Percentiles rank a stretch among this genome's conserved stretches.
These are phyloP conservation scores for Tricholaema leucomelas DNA, from an alignment of 2,113 vertebrate species.

Conservation along the genomic window DNA sequence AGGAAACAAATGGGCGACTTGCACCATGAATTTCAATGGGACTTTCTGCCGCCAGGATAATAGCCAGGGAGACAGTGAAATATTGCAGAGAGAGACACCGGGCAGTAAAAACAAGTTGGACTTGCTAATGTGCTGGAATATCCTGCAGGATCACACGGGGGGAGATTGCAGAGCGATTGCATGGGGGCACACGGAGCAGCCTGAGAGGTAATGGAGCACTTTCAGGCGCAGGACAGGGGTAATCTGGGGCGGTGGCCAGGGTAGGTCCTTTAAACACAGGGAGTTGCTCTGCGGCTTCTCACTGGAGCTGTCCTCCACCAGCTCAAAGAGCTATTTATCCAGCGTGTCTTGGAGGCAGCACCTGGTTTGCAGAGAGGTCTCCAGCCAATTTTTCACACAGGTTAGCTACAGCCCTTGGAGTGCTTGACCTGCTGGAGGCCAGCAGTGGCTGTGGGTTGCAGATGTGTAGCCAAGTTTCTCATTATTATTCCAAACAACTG, in stretches of 20 bases:
- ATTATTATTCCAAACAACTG: conserved; percentile 6
- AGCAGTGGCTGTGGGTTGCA: not conserved
- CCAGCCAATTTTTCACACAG: conserved; percentile 29
- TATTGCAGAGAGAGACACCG: conserved; percentile 36
- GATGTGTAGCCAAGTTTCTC: not conserved
- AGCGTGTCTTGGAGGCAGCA: not conserved
- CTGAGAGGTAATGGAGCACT: fast-evolving
- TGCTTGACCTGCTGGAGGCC: not conserved
- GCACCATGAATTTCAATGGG: conserved; percentile 64
- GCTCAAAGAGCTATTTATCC: not conserved
- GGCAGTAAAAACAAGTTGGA: conserved; percentile 50
- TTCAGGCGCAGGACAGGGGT: not conserved
- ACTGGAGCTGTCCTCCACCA: not conserved
- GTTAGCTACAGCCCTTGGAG: not conserved
- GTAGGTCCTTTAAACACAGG: not conserved
- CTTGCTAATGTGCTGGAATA: conserved; percentile 38
- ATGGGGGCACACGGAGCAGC: not conserved
- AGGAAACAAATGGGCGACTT: conserved; percentile 66
- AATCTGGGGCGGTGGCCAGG: not conserved
- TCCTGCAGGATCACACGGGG: not conserved
- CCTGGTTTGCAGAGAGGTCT: not conserved
- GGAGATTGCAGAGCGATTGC: not conserved
- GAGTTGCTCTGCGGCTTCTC: not conserved
- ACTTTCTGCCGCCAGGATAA: conserved; percentile 66
- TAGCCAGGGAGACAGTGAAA: conserved; percentile 58